phyloP scores from a whole-genome alignment of 2,113 vertebrate genomes.

The Triplophysa dalaica region DNA sequence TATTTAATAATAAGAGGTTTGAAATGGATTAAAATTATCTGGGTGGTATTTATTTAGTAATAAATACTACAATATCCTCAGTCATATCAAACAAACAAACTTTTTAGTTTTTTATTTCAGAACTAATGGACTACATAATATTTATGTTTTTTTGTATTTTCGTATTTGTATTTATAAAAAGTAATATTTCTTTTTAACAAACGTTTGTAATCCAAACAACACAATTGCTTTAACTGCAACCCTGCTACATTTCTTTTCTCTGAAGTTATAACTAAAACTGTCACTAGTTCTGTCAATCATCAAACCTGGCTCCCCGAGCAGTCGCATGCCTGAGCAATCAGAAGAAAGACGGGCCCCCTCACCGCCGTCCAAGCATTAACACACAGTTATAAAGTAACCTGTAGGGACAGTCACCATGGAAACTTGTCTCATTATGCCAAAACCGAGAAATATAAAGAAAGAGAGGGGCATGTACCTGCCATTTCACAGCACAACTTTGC shows the following conservation, averaged over 20 bases:
- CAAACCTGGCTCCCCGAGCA: slow-evolving; percentile 46
- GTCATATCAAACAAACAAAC: too few species aligned
- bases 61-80: too few species aligned
- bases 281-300: slow-evolving; percentile 46
- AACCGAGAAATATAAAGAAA: slow-evolving; percentile 58
- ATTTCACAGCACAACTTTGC: slow-evolving; percentile 43
- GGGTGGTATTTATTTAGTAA: too few species aligned
- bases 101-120: too few species aligned
- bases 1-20: too few species aligned
- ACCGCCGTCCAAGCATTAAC: slow-evolving; percentile 69
- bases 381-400: slow-evolving; percentile 72
- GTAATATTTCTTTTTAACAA: too few species aligned
- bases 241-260: not conserved
- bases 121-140: too few species aligned
- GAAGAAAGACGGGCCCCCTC: slow-evolving; percentile 45
- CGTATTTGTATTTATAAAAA: too few species aligned
- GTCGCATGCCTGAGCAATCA: slow-evolving; percentile 57
- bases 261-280: slow-evolving; percentile 3
- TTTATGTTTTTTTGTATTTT: too few species aligned
- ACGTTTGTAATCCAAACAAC: too few species aligned
- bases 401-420: slow-evolving; percentile 73
- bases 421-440: slow-evolving; percentile 69
- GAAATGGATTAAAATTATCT: too few species aligned
- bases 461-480: slow-evolving; percentile 50
- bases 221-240: not conserved